Evolutionary conservation across 2,888 invertebrate genomes (phyloP).

Genomic region (Caenorhabditis japonica): DNA sequence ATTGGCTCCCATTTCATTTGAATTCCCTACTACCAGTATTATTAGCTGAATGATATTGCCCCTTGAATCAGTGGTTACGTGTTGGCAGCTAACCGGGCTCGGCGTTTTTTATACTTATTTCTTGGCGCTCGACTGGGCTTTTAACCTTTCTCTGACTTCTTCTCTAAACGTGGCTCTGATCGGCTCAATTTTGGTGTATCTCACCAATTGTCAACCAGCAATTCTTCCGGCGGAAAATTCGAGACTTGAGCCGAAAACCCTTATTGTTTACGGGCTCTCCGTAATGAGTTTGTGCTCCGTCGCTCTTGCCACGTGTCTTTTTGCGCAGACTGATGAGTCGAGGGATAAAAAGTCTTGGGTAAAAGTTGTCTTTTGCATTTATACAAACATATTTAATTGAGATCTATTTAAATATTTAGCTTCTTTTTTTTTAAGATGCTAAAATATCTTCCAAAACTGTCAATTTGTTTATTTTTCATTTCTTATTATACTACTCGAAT

Average conservation of each 20-base stretch:
- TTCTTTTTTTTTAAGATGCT: constrained; percentile 29
- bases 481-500: constrained; percentile 6
- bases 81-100: constrained; percentile 21
- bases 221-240: constrained; percentile 4
- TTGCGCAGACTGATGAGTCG: constrained; percentile 1
- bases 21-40: background rate
- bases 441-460: constrained; percentile 9
- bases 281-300: constrained; percentile 26
- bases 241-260: constrained; percentile 11
- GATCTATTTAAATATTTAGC: no score
- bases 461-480: constrained; percentile 9
- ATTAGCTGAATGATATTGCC: constrained; percentile 1
- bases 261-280: constrained; percentile 10
- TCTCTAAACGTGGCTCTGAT: constrained; percentile 4
- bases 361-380: background rate
- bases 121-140: constrained; percentile 2
- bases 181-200: constrained; percentile 12
- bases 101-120: constrained; percentile 30
- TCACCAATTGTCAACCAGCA: no score
- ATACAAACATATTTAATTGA: no score
- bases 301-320: constrained; percentile 17
- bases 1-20: no score
- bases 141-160: background rate
- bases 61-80: constrained; percentile 8
- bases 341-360: background rate